Conservation (phyloP, 2,113 vertebrate species). For the Sardina pilchardus region DNA sequence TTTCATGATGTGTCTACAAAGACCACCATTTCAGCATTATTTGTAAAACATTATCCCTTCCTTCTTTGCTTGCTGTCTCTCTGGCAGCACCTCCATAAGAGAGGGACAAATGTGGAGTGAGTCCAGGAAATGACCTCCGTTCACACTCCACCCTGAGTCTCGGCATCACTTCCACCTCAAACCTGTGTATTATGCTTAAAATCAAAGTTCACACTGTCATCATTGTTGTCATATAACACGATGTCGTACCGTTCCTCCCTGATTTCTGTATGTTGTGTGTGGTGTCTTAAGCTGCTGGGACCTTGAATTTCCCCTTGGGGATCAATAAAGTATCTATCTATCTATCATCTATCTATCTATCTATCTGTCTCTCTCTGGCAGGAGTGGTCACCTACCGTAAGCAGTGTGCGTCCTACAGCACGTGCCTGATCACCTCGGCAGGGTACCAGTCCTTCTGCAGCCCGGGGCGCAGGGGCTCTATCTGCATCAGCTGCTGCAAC, state of each 20-base stretch:
- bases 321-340: too few relatives aligned
- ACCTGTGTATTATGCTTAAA: neutral
- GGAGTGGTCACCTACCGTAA: constrained; percentile 56
- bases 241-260: neutral
- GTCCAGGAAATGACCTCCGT: too few relatives aligned
- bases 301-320: too few relatives aligned
- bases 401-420: constrained; percentile 57
- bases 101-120: too few relatives aligned
- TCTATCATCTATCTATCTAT: too few relatives aligned
- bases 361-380: constrained; percentile 31
- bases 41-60: neutral
- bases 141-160: too few relatives aligned
- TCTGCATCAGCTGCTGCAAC: constrained; percentile 62
- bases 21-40: neutral
- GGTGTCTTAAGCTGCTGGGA: too few relatives aligned
- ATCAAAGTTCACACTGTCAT: neutral
- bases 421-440: constrained; percentile 56
- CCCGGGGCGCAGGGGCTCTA: constrained; percentile 54
- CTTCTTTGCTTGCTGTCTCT: too few relatives aligned
- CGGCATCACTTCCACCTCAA: too few relatives aligned
- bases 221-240: too few relatives aligned
- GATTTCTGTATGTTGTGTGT: too few relatives aligned
- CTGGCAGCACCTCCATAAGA: too few relatives aligned
- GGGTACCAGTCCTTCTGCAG: constrained; percentile 61
- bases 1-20: neutral